Evolutionary conservation across 2,113 vertebrate genomes (phyloP).

Genomic region (Zingel zingel): DNA sequence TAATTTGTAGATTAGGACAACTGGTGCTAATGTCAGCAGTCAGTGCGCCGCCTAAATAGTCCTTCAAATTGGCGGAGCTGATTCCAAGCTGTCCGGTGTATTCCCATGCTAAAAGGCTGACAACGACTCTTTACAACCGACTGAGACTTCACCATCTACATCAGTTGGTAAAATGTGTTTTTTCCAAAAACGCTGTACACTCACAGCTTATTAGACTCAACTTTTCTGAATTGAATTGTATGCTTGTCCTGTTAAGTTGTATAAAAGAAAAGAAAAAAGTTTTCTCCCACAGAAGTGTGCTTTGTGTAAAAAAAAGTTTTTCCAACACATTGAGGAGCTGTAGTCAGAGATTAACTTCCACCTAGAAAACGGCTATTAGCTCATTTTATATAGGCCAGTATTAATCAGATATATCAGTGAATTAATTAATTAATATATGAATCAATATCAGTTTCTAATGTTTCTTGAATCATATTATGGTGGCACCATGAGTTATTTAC

Average conservation of each 20-base stretch:
- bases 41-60: constrained; percentile 90
- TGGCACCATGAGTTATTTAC: neutral
- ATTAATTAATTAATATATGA: neutral
- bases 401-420: neutral
- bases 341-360: neutral
- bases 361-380: neutral
- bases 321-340: neutral
- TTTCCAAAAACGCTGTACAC: neutral
- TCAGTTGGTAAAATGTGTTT: neutral
- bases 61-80: constrained; percentile 87
- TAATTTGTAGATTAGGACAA: constrained; percentile 94
- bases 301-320: neutral
- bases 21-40: constrained; percentile 91
- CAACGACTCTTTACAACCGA: neutral
- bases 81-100: constrained; percentile 29
- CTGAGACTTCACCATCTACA: neutral
- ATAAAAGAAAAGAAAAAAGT: no score
- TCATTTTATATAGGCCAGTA: neutral
- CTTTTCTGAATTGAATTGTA: neutral
- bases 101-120: constrained; percentile 46
- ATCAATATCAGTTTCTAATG: neutral
- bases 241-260: no score
- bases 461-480: neutral
- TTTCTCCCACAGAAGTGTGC: neutral
- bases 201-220: neutral